Evolutionary conservation across 2,113 vertebrate genomes (phyloP).

Genomic region (Microtus montanus): DNA sequence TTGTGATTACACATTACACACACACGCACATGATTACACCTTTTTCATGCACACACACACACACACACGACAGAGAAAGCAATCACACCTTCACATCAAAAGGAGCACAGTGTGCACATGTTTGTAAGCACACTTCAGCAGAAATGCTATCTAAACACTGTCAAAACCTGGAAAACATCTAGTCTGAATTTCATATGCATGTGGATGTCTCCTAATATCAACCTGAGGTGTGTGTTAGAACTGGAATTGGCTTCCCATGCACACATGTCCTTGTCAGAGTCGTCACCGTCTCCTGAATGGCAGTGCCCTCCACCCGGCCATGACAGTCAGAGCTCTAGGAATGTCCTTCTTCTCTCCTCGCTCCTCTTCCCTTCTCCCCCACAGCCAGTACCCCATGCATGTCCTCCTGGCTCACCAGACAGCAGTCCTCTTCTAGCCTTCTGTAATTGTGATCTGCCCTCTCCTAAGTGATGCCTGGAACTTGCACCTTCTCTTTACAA

Average conservation of each 20-base stretch:
- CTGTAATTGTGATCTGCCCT: not conserved
- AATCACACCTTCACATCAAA: not conserved
- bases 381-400: not conserved
- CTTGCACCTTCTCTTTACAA: not conserved
- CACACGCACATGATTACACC: not conserved
- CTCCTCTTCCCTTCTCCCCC: not conserved
- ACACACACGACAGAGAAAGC: too few relatives aligned
- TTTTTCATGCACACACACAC: not conserved
- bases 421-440: not conserved
- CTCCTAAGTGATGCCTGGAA: not conserved
- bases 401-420: not conserved
- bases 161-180: not conserved
- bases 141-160: not conserved
- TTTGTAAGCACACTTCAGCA: not conserved
- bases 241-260: not conserved
- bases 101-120: not conserved
- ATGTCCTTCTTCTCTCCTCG: not conserved
- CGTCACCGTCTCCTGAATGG: not conserved
- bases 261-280: not conserved
- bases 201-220: not conserved
- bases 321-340: not conserved
- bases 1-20: not conserved
- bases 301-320: not conserved
- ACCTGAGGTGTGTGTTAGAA: not conserved
- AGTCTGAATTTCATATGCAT: not conserved